phyloP scores from a whole-genome alignment of 2,888 invertebrate genomes.

The Listrodromus nycthemerus region DNA sequence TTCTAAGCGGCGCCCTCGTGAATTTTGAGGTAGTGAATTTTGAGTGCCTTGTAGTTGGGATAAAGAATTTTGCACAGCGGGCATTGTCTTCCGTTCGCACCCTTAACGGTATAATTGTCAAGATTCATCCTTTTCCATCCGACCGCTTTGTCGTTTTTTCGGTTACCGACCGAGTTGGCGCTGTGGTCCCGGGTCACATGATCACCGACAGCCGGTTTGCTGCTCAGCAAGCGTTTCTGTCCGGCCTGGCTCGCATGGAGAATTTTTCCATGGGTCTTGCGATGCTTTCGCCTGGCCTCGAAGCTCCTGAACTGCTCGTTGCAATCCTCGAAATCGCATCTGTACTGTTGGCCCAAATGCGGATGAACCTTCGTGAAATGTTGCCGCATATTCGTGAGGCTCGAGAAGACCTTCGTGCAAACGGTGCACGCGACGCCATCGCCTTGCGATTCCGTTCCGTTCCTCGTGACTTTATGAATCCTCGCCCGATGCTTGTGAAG shows the following conservation, averaged over 20 bases:
- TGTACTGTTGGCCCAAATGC: conserved; percentile 36
- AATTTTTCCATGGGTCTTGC: conserved; percentile 85
- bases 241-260: conserved; percentile 87
- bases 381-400: conserved; percentile 86
- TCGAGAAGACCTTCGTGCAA: conserved; percentile 86
- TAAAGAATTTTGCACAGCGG: conserved; percentile 80
- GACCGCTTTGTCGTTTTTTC: conserved; percentile 61
- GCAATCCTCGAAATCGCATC: conserved; percentile 74
- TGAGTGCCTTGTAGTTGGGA: conserved; percentile 81
- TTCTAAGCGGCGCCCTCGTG: conserved; percentile 73
- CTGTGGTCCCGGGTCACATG: conserved; percentile 86
- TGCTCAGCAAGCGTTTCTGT: conserved; percentile 86
- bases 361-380: conserved; percentile 86
- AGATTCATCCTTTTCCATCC: conserved; percentile 79
- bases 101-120: conserved; percentile 75
- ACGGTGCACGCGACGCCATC: conserved; percentile 83
- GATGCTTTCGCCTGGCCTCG: conserved; percentile 85
- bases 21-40: conserved; percentile 81
- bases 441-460: conserved; percentile 65
- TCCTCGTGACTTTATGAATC: conserved; percentile 84
- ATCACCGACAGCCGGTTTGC: conserved; percentile 86
- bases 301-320: conserved; percentile 85
- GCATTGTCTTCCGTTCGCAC: conserved; percentile 77
- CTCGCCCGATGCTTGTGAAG: conserved; percentile 88
- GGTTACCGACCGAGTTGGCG: conserved; percentile 62